phyloP scores from a whole-genome alignment of 2,113 vertebrate species.

The Anoplopoma fimbria region DNA sequence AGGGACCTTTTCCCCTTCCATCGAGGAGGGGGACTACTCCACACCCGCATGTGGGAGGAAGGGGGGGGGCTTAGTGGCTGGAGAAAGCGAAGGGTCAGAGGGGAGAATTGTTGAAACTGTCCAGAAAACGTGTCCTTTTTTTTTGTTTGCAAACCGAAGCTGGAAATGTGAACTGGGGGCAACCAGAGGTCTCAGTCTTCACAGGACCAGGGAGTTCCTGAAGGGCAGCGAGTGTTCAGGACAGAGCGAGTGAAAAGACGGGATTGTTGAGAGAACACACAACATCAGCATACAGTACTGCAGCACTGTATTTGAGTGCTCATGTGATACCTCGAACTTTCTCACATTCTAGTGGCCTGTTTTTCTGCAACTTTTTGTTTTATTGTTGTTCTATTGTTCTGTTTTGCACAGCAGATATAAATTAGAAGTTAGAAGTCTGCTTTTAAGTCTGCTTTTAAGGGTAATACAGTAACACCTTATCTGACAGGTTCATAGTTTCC shows the following conservation, averaged over 20 bases:
- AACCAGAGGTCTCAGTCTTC: conserved; percentile 81
- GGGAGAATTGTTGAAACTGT: conserved; percentile 79
- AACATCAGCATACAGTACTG: neutral
- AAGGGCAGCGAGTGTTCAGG: conserved; percentile 28
- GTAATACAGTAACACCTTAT: neutral
- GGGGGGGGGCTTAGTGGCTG: conserved; percentile 16
- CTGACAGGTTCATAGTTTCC: neutral
- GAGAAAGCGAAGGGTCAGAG: conserved; percentile 65
- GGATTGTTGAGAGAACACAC: conserved; percentile 4
- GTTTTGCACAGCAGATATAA: neutral
- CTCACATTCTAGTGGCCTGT: conserved; percentile 17
- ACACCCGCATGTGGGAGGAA: conserved; percentile 42
- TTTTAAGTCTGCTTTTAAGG: neutral
- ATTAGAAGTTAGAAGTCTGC: neutral
- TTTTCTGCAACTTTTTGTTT: neutral
- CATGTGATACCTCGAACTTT: neutral
- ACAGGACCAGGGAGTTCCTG: conserved; percentile 67
- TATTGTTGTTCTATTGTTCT: neutral
- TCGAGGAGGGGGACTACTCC: conserved; percentile 55
- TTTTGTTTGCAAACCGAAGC: conserved; percentile 78
- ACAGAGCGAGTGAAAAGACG: conserved; percentile 9
- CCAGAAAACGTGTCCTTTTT: conserved; percentile 78
- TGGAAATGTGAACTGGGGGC: conserved; percentile 84
- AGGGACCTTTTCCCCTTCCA: conserved; percentile 79
- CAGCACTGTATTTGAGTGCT: neutral